phyloP scores from a whole-genome alignment of 1,140 invertebrate genomes.

The Hyles euphorbiae region DNA sequence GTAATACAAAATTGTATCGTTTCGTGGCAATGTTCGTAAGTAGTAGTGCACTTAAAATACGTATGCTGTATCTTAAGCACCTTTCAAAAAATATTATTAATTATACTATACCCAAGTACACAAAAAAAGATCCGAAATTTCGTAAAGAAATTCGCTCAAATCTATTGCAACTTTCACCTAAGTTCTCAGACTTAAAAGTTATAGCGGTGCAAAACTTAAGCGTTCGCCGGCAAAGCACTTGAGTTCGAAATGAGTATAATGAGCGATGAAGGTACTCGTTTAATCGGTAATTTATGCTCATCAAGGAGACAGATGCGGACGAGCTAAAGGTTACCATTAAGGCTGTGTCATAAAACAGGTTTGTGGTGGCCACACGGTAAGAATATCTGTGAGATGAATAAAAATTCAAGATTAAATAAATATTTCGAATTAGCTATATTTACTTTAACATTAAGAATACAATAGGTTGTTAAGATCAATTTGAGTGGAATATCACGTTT shows the following conservation, averaged over 20 bases:
- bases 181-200: constrained; percentile 27
- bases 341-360: constrained; percentile 41
- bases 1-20: no score
- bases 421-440: neutral
- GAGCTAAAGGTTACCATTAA: constrained; percentile 36
- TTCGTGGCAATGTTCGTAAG: no score
- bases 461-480: no score
- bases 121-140: no score
- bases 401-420: neutral
- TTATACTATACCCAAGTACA: no score
- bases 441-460: no score
- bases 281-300: constrained; percentile 42
- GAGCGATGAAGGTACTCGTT: constrained; percentile 25
- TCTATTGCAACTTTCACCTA: constrained; percentile 3
- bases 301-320: constrained; percentile 31
- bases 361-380: constrained; percentile 7
- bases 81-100: no score
- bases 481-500: no score
- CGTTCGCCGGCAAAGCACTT: neutral
- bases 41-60: no score
- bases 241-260: constrained; percentile 39
- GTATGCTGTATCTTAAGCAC: no score
- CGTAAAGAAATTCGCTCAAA: no score
- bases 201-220: constrained; percentile 14
- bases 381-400: neutral